A percentile compares a stretch with the other conserved stretches of the same genome.
phyloP scores from a whole-genome alignment of 2,113 vertebrate genomes.

The Cepphus grylle region DNA sequence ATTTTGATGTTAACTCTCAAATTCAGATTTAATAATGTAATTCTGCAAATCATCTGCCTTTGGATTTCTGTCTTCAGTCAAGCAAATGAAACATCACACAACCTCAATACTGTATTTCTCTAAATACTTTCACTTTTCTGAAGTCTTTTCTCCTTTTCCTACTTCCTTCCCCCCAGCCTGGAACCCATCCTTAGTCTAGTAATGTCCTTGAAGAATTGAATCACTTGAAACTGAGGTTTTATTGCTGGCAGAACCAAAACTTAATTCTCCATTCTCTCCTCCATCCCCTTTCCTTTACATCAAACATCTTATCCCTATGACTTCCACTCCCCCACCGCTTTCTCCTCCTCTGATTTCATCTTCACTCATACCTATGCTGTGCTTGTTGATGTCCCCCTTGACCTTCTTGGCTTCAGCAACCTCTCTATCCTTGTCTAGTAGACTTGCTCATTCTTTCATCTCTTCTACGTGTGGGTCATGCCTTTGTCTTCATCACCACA shows the following conservation, averaged over 20 bases:
- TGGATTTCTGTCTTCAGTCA: background rate
- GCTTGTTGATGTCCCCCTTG: background rate
- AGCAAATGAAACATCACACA: background rate
- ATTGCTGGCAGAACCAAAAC: background rate
- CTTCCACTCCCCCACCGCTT: background rate
- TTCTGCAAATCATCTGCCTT: background rate
- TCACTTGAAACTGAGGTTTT: background rate
- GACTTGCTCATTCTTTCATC: background rate
- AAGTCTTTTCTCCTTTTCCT: background rate
- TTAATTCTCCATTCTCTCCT: background rate
- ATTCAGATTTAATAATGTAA: background rate
- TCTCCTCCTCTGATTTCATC: background rate
- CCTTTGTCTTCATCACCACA: constrained; percentile 21
- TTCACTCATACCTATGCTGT: background rate
- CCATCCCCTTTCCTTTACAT: background rate
- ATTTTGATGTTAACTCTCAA: background rate
- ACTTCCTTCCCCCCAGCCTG: background rate
- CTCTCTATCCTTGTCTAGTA: background rate
- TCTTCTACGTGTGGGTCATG: background rate
- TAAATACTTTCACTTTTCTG: background rate
- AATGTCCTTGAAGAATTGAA: background rate
- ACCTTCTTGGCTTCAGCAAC: background rate
- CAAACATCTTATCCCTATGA: background rate
- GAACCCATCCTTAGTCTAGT: background rate
- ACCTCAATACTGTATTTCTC: background rate